A percentile compares a stretch with the other conserved stretches of the same genome.
These are phyloP conservation scores for Porites australiensis DNA, from an alignment of 64 coral and sea anemone species.

Conservation along the genomic window DNA sequence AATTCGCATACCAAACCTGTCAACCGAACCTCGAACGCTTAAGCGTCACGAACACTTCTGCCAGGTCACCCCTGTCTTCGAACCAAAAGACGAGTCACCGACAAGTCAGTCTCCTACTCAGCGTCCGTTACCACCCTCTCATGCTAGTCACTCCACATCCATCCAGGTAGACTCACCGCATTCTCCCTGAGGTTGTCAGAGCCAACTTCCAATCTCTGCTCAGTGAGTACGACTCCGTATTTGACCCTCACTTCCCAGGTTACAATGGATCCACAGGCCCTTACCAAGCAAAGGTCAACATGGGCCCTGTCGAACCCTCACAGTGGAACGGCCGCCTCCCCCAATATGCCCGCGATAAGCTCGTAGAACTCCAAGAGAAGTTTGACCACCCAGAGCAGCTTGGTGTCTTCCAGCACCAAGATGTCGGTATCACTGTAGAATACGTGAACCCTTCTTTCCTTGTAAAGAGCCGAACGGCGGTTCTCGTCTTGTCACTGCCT, in stretches of 20 bases:
- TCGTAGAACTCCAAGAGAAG: slow-evolving; percentile 18
- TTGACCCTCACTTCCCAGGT: slow-evolving; percentile 14
- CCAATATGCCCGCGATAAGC: slow-evolving; percentile 13
- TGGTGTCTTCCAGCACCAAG: slow-evolving; percentile 14
- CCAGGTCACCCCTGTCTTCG: slow-evolving; percentile 20
- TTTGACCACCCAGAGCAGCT: slow-evolving; percentile 25
- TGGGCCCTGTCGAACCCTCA: slow-evolving; percentile 37
- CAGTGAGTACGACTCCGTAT: slow-evolving; percentile 40
- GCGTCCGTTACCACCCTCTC: background rate
- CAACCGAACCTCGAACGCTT: slow-evolving; percentile 4
- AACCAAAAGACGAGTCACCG: background rate
- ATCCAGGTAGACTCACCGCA: background rate
- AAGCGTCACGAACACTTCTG: slow-evolving; percentile 38
- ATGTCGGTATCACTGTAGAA: slow-evolving; percentile 13
- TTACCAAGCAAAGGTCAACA: slow-evolving; percentile 51
- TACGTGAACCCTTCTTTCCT: slow-evolving; percentile 34
- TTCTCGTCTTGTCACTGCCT: slow-evolving; percentile 11
- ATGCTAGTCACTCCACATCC: background rate
- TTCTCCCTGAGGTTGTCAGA: background rate
- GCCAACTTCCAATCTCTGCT: slow-evolving; percentile 42
- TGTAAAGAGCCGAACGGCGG: slow-evolving; percentile 13
- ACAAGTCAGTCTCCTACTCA: background rate
- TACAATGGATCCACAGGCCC: slow-evolving; percentile 45
- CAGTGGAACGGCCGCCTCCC: slow-evolving; percentile 13
- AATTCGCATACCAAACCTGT: slow-evolving; percentile 37